These are phyloP conservation scores for Andrena fulva DNA, from an alignment of 2,888 invertebrate genomes.

Conservation along the genomic window DNA sequence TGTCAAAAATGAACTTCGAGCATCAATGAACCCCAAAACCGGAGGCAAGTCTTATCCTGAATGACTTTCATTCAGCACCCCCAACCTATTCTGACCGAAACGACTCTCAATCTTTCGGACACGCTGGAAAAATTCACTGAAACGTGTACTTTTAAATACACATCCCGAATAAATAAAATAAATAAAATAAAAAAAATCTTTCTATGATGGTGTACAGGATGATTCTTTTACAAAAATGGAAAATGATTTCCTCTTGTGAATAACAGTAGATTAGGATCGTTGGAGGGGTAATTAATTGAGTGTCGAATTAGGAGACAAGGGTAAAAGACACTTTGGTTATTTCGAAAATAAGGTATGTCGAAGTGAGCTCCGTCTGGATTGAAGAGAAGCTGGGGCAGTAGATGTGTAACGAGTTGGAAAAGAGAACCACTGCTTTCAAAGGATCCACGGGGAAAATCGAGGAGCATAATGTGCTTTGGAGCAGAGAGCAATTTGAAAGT, in stretches of 20 bases:
- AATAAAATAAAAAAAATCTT: neutral
- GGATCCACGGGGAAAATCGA: slow-evolving; percentile 56
- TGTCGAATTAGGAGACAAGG: too few species aligned
- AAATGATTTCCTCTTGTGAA: too few species aligned
- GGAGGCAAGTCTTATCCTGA: slow-evolving; percentile 75
- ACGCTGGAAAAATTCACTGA: neutral
- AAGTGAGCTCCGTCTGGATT: neutral
- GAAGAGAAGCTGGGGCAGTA: neutral
- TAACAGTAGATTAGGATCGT: too few species aligned
- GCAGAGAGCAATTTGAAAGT: slow-evolving; percentile 73
- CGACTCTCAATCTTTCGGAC: slow-evolving; percentile 56
- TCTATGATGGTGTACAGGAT: neutral
- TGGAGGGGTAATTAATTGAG: too few species aligned
- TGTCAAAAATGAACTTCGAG: slow-evolving; percentile 80
- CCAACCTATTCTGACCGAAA: slow-evolving; percentile 47
- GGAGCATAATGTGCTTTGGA: slow-evolving; percentile 71
- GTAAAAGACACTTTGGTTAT: too few species aligned
- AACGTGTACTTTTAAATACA: neutral
- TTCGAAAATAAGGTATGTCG: too few species aligned
- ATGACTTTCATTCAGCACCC: slow-evolving; percentile 77
- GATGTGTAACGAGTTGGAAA: neutral
- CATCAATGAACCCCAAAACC: slow-evolving; percentile 83
- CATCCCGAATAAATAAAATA: too few species aligned
- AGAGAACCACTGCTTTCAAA: slow-evolving; percentile 69
- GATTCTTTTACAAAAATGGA: too few species aligned